Percentiles rank a stretch among this genome's conserved stretches.
Conservation (phyloP, 30 jellyfish, hydroid and myxozoan genomes). For the Nemopilema nomurai region DNA sequence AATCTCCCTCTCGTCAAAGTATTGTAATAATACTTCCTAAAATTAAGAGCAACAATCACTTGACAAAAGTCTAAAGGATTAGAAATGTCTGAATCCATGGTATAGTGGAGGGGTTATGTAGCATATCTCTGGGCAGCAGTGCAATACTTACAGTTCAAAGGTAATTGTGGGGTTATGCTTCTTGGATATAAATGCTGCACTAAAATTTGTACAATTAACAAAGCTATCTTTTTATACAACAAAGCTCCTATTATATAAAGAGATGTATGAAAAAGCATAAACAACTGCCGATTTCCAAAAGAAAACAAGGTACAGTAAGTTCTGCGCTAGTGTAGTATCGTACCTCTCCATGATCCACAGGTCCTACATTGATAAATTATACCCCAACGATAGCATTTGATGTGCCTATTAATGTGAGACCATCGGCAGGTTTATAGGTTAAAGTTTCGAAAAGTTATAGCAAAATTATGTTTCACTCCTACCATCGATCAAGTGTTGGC, state of each 20-base stretch:
- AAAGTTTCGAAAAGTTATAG: too few species aligned
- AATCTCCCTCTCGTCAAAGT: neutral
- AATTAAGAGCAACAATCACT: neutral
- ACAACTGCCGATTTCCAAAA: neutral
- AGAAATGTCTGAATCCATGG: neutral
- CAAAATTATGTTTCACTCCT: too few species aligned
- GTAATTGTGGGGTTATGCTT: neutral
- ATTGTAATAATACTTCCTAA: neutral
- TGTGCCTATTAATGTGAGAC: too few species aligned
- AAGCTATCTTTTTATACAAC: neutral
- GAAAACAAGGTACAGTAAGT: neutral
- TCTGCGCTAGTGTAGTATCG: too few species aligned
- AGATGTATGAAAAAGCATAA: neutral
- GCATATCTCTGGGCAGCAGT: neutral
- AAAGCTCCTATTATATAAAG: neutral
- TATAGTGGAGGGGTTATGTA: neutral
- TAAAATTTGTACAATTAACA: slow-evolving; percentile 6
- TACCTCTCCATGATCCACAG: too few species aligned
- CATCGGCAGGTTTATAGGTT: too few species aligned
- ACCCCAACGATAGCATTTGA: too few species aligned
- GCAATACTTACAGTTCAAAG: neutral
- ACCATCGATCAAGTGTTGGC: too few species aligned
- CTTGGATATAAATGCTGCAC: neutral
- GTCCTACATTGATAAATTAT: too few species aligned
- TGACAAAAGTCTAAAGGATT: neutral